These are phyloP conservation scores for Cremastinae sp. DNA, from an alignment of 2,888 invertebrate genomes.

Conservation along the genomic window DNA sequence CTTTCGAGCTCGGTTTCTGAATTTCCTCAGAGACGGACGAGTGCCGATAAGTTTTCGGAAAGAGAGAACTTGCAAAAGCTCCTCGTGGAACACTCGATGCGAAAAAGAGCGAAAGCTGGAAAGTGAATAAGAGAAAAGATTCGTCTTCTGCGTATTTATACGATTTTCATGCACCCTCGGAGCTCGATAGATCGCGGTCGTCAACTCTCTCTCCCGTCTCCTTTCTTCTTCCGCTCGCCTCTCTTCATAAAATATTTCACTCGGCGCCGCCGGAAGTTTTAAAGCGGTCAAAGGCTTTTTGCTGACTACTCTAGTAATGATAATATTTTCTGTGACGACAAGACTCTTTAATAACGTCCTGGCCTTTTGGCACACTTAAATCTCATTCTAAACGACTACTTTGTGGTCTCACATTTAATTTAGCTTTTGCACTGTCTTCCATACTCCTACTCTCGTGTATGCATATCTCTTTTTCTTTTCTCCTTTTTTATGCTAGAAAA, in stretches of 20 bases:
- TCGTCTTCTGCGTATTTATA: conserved; percentile 27
- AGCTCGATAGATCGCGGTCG: conserved; percentile 43
- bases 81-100: background rate
- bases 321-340: conserved; percentile 38
- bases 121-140: conserved; percentile 23
- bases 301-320: conserved; percentile 30
- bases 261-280: conserved; percentile 29
- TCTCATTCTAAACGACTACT: conserved; percentile 32
- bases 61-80: conserved; percentile 48
- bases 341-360: conserved; percentile 25
- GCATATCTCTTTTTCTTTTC: background rate
- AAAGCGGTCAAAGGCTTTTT: conserved; percentile 50
- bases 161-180: conserved; percentile 47
- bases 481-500: background rate
- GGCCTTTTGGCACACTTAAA: conserved; percentile 11
- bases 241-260: conserved; percentile 48
- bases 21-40: conserved; percentile 52
- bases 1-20: conserved; percentile 20
- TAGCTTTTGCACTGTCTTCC: too few relatives aligned
- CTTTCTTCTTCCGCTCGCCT: background rate
- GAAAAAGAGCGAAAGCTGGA: background rate
- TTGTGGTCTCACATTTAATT: conserved; percentile 26
- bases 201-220: too few relatives aligned
- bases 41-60: conserved; percentile 30
- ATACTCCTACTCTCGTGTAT: conserved; percentile 3